Evolutionary conservation across 37 sponge, comb jelly and placozoan genomes (phyloP).

Genomic region (Bolinopsis microptera): DNA sequence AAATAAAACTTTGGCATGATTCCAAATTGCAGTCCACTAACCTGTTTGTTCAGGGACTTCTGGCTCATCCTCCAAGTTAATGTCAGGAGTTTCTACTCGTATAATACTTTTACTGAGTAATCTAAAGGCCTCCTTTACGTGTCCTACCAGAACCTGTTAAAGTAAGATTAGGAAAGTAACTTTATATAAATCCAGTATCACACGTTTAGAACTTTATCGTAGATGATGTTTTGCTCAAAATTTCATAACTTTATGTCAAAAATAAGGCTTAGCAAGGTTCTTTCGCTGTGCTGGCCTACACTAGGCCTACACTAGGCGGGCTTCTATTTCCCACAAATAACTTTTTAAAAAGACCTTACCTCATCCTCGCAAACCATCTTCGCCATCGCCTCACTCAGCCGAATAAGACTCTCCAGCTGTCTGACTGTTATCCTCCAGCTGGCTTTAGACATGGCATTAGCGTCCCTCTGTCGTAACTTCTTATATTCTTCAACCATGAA

Average conservation of each 20-base stretch:
- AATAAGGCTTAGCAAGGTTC: too few relatives aligned
- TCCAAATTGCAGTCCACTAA: too few relatives aligned
- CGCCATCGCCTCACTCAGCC: conserved; percentile 99
- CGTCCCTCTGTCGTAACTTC: conserved; percentile 88
- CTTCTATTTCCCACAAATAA: too few relatives aligned
- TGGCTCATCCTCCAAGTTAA: conserved; percentile 83
- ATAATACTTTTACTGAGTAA: conserved; percentile 94
- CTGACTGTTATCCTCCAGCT: conserved; percentile 98
- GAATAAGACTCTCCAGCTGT: conserved; percentile 98
- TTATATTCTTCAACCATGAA: conserved; percentile 96
- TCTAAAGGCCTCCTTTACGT: conserved; percentile 96
- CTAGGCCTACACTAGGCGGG: too few relatives aligned
- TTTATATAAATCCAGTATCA: too few relatives aligned
- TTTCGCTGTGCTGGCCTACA: too few relatives aligned
- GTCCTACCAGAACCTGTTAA: conserved; percentile 78
- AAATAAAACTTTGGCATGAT: too few relatives aligned
- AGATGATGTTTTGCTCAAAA: too few relatives aligned
- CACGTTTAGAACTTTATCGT: too few relatives aligned
- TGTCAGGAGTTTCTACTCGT: conserved; percentile 96
- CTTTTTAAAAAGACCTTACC: conserved; percentile 66
- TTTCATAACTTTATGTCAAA: too few relatives aligned
- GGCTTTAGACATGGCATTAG: conserved; percentile 79
- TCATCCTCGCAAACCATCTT: conserved; percentile 86
- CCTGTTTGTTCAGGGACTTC: conserved; percentile 10
- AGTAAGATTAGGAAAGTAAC: not conserved